These are phyloP conservation scores for Nyctibius bracteatus DNA, from an alignment of 2,113 vertebrate species.

Conservation along the genomic window DNA sequence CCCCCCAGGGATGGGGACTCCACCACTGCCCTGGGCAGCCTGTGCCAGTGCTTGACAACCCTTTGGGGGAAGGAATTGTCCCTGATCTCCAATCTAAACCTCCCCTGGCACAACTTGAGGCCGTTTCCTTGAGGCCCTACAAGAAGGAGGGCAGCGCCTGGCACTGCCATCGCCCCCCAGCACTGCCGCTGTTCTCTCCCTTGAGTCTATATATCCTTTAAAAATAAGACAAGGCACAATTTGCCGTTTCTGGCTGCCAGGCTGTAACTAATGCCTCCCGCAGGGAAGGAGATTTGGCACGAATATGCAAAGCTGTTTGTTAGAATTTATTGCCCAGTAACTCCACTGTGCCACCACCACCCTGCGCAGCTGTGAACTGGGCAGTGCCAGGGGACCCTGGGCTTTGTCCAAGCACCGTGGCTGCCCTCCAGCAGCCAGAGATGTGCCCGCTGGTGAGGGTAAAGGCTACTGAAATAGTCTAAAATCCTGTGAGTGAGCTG, in stretches of 20 bases:
- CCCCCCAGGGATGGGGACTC: neutral
- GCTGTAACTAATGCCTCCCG: neutral
- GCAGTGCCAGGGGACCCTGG: neutral
- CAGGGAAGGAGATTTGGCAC: neutral
- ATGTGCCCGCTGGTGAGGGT: neutral
- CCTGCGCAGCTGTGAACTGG: accelerated
- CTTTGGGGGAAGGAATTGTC: neutral
- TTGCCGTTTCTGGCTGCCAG: neutral
- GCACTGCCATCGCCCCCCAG: accelerated
- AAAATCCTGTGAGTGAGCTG: accelerated
- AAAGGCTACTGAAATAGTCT: neutral
- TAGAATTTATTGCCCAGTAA: neutral
- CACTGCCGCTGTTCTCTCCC: neutral
- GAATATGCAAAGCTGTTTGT: neutral
- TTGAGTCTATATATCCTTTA: neutral
- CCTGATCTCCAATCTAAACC: neutral
- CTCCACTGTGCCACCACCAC: neutral
- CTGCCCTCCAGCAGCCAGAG: neutral
- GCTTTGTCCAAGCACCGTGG: neutral
- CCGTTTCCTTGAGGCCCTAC: accelerated
- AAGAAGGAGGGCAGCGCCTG: accelerated
- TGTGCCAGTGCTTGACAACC: neutral
- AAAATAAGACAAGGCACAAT: neutral
- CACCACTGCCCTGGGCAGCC: neutral
- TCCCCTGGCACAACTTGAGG: accelerated